Evolutionary conservation across 2,888 invertebrate genomes (phyloP), one percentile per base, ranked within the genome.

Genomic region (Andrena trimmerana): DNA sequence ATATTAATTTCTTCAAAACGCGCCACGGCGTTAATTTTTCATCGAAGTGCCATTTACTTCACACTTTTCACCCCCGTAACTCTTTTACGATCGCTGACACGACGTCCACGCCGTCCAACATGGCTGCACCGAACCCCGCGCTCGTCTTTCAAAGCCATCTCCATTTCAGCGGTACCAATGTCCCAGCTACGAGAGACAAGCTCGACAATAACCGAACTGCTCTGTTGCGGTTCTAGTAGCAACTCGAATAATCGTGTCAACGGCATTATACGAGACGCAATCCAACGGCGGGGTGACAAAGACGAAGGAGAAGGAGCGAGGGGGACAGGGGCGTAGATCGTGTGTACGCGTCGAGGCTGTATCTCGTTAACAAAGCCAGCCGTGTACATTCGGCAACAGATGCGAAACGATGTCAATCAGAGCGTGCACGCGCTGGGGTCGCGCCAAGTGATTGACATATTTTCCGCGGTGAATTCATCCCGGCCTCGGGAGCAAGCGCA

Each of bases 361-460:
- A 68, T 85, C 81, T 86, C 78, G 84, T 86, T 88, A 86, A 90
- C 86, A 87, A 89, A 80, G 86, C 85, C 83, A 59, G 81, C 67
- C 83, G 79, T 80, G 83, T 85, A 84, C 82, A 77, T 85, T 87
- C 83, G 83, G 91, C 86, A 91, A 91, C 91, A 91, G 91, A 91
- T 91, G 91, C 89, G 91, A 85, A 77, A 73, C 87, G 86, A 80
- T 88, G 90, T 87, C 89, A 91, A 90, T 88, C 87, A 90, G 85
- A 90, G 91, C 89, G 87, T 90, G 86, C 86, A 75, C 82, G 69
- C 63, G 81, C 16, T 83, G 75, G 90, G 90, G 90, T 90, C 86
- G 76, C 86, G 67, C 59, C 78, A 81, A 83, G 87, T 93, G 93
- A 93, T 93, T 93, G 93, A 93, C 93, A 92, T 92, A 93, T 93